Evolutionary conservation across 2,113 vertebrate species (phyloP).

Genomic region (Perca schrenkii): DNA sequence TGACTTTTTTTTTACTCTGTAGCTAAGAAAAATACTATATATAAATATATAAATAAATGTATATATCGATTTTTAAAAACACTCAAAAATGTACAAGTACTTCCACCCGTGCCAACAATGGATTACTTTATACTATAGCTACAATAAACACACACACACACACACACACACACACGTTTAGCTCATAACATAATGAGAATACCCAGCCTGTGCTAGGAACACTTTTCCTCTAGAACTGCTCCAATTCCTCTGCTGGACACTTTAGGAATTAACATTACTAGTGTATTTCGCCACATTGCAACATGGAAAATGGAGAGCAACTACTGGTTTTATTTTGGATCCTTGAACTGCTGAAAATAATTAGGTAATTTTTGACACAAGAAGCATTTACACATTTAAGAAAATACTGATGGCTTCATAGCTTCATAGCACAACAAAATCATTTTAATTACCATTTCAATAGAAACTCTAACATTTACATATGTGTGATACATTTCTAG

Average conservation of each 20-base stretch:
- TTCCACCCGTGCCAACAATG: too few species aligned
- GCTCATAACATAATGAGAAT: not conserved
- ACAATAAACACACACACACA: too few species aligned
- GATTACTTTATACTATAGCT: too few species aligned
- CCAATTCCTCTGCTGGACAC: not conserved
- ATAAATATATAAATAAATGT: too few species aligned
- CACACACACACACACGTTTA: not conserved
- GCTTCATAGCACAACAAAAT: not conserved
- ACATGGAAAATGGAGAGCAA: not conserved
- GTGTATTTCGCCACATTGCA: not conserved
- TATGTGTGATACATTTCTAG: constrained; percentile 11
- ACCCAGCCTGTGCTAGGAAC: not conserved
- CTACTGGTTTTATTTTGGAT: not conserved
- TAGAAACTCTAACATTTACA: constrained; percentile 9
- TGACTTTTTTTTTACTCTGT: too few species aligned
- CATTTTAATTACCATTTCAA: not conserved
- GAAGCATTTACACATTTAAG: not conserved
- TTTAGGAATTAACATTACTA: too few species aligned
- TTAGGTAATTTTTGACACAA: not conserved
- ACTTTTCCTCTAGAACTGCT: not conserved
- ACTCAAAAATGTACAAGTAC: too few species aligned
- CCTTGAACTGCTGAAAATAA: not conserved
- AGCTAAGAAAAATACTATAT: too few species aligned
- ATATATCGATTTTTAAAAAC: too few species aligned
- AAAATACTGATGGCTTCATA: not conserved